Conservation (phyloP, 2,113 vertebrate genomes). For the Antennarius striatus region DNA sequence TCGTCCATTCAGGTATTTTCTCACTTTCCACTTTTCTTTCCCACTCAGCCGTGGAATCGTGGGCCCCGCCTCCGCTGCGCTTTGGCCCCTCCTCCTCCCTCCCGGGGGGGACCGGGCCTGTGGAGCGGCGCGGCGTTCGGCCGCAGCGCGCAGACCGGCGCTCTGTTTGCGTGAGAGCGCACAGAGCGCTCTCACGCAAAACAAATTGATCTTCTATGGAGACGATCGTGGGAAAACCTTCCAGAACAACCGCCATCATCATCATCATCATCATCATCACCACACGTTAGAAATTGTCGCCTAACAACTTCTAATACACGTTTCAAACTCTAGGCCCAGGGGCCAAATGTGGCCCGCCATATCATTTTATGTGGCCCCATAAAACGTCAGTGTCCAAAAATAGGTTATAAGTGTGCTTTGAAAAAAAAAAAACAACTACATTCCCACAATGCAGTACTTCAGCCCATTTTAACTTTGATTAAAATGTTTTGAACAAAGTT, state of each 20-base stretch:
- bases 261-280: not conserved
- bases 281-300: no score
- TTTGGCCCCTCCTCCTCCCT: conserved; percentile 44
- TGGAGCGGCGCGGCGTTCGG: conserved; percentile 9
- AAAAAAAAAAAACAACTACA: no score
- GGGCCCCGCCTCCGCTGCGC: conserved; percentile 59
- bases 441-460: no score
- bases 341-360: no score
- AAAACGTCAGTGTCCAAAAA: no score
- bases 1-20: conserved; percentile 75
- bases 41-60: conserved; percentile 56
- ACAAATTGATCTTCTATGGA: not conserved
- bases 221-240: not conserved
- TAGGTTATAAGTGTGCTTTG: no score
- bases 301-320: no score
- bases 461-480: no score
- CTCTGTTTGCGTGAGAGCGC: conserved; percentile 6
- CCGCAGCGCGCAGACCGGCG: not conserved
- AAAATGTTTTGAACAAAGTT: no score
- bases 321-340: no score
- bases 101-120: conserved; percentile 12
- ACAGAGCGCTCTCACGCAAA: conserved; percentile 10
- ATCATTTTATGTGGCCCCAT: no score
- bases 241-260: not conserved
- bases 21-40: conserved; percentile 78